Conservation (phyloP, 2,888 invertebrate genomes). For the Ichneumoninae sp. region DNA sequence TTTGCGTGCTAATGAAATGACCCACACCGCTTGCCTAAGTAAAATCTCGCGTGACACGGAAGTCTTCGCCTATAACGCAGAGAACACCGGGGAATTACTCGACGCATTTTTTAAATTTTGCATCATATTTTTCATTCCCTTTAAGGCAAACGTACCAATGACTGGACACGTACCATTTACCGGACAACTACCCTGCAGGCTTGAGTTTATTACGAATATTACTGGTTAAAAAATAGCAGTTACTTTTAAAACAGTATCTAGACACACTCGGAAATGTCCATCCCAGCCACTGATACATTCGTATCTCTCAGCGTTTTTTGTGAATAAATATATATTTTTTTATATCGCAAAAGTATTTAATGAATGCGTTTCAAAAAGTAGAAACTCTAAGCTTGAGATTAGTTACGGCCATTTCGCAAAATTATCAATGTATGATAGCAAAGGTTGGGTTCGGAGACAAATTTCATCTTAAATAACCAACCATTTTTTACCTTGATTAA, state of each 20-base stretch:
- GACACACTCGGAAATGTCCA: no score
- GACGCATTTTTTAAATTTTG: neutral
- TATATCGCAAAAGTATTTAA: neutral
- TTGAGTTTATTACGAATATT: no score
- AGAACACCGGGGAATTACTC: neutral
- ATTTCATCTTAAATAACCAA: no score
- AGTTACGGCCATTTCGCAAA: neutral
- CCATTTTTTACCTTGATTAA: no score
- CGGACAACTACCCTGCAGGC: no score
- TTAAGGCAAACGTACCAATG: neutral
- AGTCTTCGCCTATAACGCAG: neutral
- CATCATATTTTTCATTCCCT: neutral
- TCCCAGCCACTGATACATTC: no score
- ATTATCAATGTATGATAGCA: no score
- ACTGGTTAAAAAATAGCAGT: no score
- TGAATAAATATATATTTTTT: neutral
- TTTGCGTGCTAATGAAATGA: constrained; percentile 79
- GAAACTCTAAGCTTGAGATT: neutral
- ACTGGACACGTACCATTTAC: neutral
- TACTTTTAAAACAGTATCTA: no score
- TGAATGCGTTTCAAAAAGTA: neutral
- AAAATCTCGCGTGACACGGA: constrained; percentile 78
- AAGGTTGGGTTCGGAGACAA: no score
- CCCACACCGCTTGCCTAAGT: constrained; percentile 71
- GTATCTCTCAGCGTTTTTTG: no score